These are phyloP conservation scores for Augiades crinisus DNA, from an alignment of 2,888 invertebrate genomes.

Conservation along the genomic window DNA sequence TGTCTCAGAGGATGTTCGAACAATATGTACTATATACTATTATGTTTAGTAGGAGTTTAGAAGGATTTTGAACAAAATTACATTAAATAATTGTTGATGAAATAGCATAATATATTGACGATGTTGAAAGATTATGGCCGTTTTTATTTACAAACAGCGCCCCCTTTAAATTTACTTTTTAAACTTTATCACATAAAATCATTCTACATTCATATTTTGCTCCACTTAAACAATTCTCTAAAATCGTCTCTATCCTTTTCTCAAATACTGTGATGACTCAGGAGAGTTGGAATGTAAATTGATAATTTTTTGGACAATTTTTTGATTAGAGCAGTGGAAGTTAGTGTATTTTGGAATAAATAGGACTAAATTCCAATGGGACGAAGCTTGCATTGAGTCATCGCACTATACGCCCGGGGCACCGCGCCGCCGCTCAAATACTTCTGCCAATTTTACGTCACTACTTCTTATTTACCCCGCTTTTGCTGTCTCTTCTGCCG, in stretches of 20 bases:
- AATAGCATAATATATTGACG: constrained; percentile 76
- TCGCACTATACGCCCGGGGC: constrained; percentile 75
- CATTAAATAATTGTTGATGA: constrained; percentile 64
- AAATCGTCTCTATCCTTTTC: constrained; percentile 47
- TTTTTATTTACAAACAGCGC: constrained; percentile 67
- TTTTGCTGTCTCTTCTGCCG: constrained; percentile 14
- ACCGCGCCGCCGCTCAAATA: constrained; percentile 43
- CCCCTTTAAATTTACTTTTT: constrained; percentile 47
- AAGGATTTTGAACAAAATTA: constrained; percentile 40
- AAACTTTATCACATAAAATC: constrained; percentile 48
- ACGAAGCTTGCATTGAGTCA: constrained; percentile 81
- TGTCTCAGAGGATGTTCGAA: constrained; percentile 66
- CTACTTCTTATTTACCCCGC: constrained; percentile 20
- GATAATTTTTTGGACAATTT: constrained; percentile 31
- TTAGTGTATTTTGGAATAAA: constrained; percentile 27
- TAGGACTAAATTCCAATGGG: constrained; percentile 56
- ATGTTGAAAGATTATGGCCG: constrained; percentile 71
- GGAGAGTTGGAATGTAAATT: constrained; percentile 51
- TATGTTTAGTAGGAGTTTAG: constrained; percentile 58
- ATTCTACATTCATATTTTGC: constrained; percentile 59
- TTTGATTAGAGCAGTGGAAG: constrained; percentile 41
- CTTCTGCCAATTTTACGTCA: constrained; percentile 30
- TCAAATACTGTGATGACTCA: constrained; percentile 79
- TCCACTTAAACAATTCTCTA: constrained; percentile 47
- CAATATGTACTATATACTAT: constrained; percentile 36